Evolutionary conservation across 1,140 invertebrate genomes (phyloP).

Genomic region (Bombus haemorrhoidalis): DNA sequence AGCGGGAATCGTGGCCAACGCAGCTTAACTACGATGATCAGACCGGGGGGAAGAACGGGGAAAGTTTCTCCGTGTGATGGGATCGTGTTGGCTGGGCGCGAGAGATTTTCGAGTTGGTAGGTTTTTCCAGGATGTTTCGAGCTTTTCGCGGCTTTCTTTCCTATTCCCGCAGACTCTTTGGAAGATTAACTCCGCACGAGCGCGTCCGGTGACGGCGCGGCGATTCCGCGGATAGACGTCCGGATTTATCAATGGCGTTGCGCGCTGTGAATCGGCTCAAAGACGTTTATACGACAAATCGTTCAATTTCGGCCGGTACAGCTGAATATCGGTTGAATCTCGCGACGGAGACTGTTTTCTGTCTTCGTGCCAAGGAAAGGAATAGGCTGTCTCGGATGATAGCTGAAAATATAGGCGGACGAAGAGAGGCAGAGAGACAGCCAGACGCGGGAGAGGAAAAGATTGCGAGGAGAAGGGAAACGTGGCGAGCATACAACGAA

Average conservation of each 20-base stretch:
- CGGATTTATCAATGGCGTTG: slow-evolving; percentile 46
- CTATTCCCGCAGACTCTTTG: not conserved
- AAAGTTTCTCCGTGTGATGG: not conserved
- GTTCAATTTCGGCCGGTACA: slow-evolving; percentile 44
- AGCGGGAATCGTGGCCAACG: not conserved
- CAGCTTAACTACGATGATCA: slow-evolving; percentile 13
- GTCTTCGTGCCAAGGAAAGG: slow-evolving; percentile 45
- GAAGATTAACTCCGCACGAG: slow-evolving; percentile 18
- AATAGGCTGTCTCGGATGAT: slow-evolving; percentile 50
- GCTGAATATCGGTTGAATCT: slow-evolving; percentile 51
- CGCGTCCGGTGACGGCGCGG: not conserved
- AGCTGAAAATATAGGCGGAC: slow-evolving; percentile 25
- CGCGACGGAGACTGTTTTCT: slow-evolving; percentile 43
- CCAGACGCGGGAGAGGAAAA: not conserved
- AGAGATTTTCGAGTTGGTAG: not conserved
- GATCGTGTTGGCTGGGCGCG: not conserved
- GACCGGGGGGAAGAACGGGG: not conserved
- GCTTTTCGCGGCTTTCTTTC: slow-evolving; percentile 1
- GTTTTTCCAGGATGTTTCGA: slow-evolving; percentile 12
- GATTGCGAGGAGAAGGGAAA: slow-evolving; percentile 25
- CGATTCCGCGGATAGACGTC: slow-evolving; percentile 4
- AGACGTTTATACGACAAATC: slow-evolving; percentile 56
- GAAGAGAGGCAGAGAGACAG: not conserved
- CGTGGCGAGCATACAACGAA: slow-evolving; percentile 43
- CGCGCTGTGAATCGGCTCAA: slow-evolving; percentile 25